phyloP scores from a whole-genome alignment of 2,797 vertebrate genomes.

The Adelosebastes latens region DNA sequence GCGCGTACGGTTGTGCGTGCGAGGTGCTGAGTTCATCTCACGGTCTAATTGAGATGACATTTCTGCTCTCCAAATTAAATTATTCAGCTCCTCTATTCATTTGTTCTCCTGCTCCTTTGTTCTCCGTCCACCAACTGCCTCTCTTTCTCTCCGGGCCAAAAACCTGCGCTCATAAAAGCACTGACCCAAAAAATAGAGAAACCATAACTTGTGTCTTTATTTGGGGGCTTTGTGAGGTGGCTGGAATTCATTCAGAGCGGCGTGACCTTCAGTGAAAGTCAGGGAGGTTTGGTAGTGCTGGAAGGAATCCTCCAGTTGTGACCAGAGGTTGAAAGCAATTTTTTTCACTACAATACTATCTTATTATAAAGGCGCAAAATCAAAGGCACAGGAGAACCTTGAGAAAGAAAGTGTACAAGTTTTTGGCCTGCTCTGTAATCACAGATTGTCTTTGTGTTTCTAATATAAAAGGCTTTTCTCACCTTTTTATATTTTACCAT shows the following conservation, averaged over 20 bases:
- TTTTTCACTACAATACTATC: background rate
- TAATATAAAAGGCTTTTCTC: background rate
- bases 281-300: constrained; percentile 2
- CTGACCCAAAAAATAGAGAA: constrained; percentile 61
- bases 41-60: constrained; percentile 68
- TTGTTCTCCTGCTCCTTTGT: constrained; percentile 61
- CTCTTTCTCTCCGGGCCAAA: constrained; percentile 50
- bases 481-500: constrained; percentile 8
- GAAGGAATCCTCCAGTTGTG: constrained; percentile 9
- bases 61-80: constrained; percentile 72
- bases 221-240: constrained; percentile 29
- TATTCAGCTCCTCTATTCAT: constrained; percentile 68
- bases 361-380: constrained; percentile 11
- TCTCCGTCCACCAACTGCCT: constrained; percentile 47
- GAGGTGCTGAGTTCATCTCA: constrained; percentile 49
- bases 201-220: constrained; percentile 51
- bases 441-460: constrained; percentile 14
- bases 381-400: background rate
- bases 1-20: background rate
- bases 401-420: background rate
- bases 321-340: constrained; percentile 33
- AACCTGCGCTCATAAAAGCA: constrained; percentile 60
- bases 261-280: constrained; percentile 56
- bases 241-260: constrained; percentile 22
- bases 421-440: background rate